These are phyloP conservation scores for Drosophila pallidifrons DNA, from an alignment of 1,140 invertebrate species.

Conservation along the genomic window DNA sequence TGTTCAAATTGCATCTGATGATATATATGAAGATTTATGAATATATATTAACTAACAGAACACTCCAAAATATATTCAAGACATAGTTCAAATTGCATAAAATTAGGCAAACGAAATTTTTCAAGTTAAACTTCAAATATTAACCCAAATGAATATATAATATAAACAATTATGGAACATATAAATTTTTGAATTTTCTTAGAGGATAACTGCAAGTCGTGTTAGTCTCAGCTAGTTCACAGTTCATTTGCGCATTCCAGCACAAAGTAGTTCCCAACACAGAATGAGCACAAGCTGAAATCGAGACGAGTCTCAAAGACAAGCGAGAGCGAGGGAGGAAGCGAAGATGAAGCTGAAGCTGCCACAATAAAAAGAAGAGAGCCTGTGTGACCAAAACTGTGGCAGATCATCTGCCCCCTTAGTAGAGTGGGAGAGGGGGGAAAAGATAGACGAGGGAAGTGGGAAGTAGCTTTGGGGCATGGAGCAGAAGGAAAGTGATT, in stretches of 20 bases:
- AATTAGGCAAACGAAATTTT: no score
- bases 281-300: constrained; percentile 64
- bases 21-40: no score
- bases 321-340: neutral
- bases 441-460: no score
- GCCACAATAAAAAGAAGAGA: neutral
- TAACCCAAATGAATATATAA: no score
- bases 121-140: no score
- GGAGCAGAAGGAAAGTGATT: constrained; percentile 69
- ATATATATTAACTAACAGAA: no score
- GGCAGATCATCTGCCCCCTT: constrained; percentile 21
- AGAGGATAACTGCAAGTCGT: constrained; percentile 24
- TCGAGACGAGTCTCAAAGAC: constrained; percentile 3
- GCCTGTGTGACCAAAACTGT: constrained; percentile 41
- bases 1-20: no score
- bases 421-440: no score
- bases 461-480: neutral
- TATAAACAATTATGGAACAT: no score
- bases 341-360: neutral
- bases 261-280: constrained; percentile 67
- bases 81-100: no score
- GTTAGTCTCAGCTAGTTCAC: neutral
- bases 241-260: constrained; percentile 51
- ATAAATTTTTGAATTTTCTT: neutral
- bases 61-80: no score